Conservation (phyloP, 2,888 invertebrate species). For the Anthophora plumipes region DNA sequence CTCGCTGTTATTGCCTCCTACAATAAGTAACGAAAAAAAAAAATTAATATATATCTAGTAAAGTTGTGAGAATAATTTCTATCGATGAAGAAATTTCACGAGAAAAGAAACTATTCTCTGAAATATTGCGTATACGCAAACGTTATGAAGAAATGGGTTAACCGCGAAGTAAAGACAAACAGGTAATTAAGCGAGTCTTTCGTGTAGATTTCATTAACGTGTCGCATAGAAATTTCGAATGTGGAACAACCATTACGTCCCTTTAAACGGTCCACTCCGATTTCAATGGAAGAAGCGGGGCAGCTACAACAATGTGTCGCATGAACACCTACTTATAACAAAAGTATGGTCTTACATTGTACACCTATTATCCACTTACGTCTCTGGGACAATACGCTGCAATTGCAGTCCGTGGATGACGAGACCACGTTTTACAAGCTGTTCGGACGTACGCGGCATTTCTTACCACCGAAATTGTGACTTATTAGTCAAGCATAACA, state of each 20-base stretch:
- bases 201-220: conserved; percentile 29
- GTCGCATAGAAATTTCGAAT: conserved; percentile 38
- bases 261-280: conserved; percentile 54
- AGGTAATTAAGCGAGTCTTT: conserved; percentile 8
- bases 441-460: conserved; percentile 67
- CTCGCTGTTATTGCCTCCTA: no score
- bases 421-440: conserved; percentile 73
- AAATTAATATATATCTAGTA: no score
- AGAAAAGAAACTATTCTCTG: no score
- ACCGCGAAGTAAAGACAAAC: no score
- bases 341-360: conserved; percentile 72
- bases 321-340: conserved; percentile 70
- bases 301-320: conserved; percentile 60
- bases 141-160: no score
- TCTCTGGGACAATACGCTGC: conserved; percentile 77
- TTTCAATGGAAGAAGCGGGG: conserved; percentile 68
- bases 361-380: conserved; percentile 79
- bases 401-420: conserved; percentile 77
- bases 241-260: conserved; percentile 62
- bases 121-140: no score
- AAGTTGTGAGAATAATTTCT: no score
- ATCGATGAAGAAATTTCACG: no score
- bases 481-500: conserved; percentile 33
- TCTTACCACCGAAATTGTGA: conserved; percentile 50
- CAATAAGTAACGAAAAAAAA: no score